Evolutionary conservation across 2,113 vertebrate genomes (phyloP).

Genomic region (Probosciger aterrimus): DNA sequence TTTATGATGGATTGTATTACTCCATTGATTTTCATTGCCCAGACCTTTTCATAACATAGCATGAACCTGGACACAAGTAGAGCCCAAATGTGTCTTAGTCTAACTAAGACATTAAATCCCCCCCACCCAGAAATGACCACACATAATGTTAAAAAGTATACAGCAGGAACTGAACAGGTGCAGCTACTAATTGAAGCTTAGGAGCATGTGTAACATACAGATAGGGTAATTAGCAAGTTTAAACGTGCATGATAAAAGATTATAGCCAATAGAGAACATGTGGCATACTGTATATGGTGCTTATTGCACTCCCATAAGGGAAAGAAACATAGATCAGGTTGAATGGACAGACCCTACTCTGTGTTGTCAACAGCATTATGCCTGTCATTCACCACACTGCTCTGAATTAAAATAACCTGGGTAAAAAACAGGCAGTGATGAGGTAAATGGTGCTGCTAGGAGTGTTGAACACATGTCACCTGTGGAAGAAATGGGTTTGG

Average conservation of each 20-base stretch:
- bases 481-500: not conserved
- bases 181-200: not conserved
- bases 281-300: not conserved
- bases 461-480: not conserved
- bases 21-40: not conserved
- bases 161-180: not conserved
- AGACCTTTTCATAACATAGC: not conserved
- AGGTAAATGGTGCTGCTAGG: not conserved
- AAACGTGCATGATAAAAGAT: not conserved
- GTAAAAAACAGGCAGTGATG: not conserved
- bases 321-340: accelerated
- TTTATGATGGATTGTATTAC: not conserved
- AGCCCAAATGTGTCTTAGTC: not conserved
- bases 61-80: not conserved
- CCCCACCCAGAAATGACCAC: not conserved
- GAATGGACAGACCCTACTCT: not conserved
- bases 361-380: not conserved
- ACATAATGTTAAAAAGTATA: not conserved
- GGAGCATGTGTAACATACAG: not conserved
- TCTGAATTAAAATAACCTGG: not conserved
- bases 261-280: not conserved
- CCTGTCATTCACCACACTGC: not conserved
- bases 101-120: not conserved
- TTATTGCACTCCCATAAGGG: not conserved
- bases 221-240: not conserved